A percentile compares a stretch with the other conserved stretches of the same genome.
phyloP scores from a whole-genome alignment of 2,797 vertebrate genomes.

The Anguilla anguilla region DNA sequence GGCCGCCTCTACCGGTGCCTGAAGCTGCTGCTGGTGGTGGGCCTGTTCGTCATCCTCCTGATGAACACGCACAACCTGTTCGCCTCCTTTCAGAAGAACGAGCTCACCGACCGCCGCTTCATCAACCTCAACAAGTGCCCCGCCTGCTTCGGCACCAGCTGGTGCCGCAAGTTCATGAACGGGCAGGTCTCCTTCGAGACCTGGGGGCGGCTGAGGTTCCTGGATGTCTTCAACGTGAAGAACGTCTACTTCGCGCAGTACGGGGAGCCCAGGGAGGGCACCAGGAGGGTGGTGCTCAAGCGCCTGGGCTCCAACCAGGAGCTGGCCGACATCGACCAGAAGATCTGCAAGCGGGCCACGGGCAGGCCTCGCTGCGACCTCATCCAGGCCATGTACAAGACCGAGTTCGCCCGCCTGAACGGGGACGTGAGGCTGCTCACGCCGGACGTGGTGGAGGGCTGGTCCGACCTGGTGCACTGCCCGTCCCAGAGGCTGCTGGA shows the following conservation, averaged over 20 bases:
- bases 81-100: conserved; percentile 96
- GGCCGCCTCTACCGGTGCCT: conserved; percentile 94
- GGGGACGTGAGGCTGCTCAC: conserved; percentile 96
- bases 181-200: conserved; percentile 96
- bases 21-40: conserved; percentile 89
- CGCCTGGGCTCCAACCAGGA: conserved; percentile 94
- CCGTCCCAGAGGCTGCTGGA: conserved; percentile 96
- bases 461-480: conserved; percentile 98
- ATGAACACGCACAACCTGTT: conserved; percentile 97
- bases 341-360: conserved; percentile 95
- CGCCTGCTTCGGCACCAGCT: conserved; percentile 97
- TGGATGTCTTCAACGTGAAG: conserved; percentile 97
- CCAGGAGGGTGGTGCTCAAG: conserved; percentile 92
- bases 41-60: conserved; percentile 89
- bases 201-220: conserved; percentile 92
- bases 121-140: conserved; percentile 99
- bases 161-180: conserved; percentile 98
- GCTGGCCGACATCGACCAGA: conserved; percentile 93
- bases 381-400: conserved; percentile 94
- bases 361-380: conserved; percentile 93
- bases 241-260: conserved; percentile 98
- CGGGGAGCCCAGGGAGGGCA: conserved; percentile 94
- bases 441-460: conserved; percentile 95
- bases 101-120: conserved; percentile 94
- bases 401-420: conserved; percentile 93